A percentile compares a stretch with the other conserved stretches of the same genome.
Evolutionary conservation across 2,888 invertebrate genomes (phyloP).

Genomic region (Lampropteryx suffumata): DNA sequence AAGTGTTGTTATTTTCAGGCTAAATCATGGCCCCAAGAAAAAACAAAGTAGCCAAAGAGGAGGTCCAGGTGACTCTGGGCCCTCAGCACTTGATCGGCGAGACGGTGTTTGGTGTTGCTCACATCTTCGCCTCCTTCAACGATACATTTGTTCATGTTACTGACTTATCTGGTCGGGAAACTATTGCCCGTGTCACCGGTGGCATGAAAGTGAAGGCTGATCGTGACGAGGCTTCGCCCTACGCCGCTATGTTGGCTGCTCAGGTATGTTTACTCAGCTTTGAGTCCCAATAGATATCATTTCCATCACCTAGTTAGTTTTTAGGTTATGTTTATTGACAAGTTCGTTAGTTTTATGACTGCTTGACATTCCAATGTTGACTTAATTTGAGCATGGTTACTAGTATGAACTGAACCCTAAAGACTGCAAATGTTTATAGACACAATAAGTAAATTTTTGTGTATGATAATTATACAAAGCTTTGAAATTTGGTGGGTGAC

Average conservation of each 20-base stretch:
- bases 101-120: conserved; percentile 99
- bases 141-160: conserved; percentile 99
- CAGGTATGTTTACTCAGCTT: conserved; percentile 84
- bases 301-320: conserved; percentile 22
- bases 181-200: conserved; percentile 96
- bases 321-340: conserved; percentile 50
- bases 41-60: conserved; percentile 98
- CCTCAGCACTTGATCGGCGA: conserved; percentile 99
- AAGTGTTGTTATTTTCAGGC: conserved; percentile 77
- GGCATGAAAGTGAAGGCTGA: conserved; percentile 99
- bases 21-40: conserved; percentile 96
- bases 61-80: conserved; percentile 97
- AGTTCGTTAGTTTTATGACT: too few relatives aligned
- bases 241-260: conserved; percentile 99
- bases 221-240: conserved; percentile 99
- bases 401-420: too few relatives aligned
- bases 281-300: background rate
- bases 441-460: too few relatives aligned
- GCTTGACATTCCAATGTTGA: too few relatives aligned
- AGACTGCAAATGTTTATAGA: too few relatives aligned
- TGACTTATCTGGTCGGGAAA: conserved; percentile 98
- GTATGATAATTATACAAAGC: too few relatives aligned
- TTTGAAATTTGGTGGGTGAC: too few relatives aligned
- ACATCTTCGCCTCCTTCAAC: conserved; percentile 99
- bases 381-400: too few relatives aligned